Base-by-base conservation (phyloP, 2,113 vertebrate species). In the Pampusana beccarii region DNA sequence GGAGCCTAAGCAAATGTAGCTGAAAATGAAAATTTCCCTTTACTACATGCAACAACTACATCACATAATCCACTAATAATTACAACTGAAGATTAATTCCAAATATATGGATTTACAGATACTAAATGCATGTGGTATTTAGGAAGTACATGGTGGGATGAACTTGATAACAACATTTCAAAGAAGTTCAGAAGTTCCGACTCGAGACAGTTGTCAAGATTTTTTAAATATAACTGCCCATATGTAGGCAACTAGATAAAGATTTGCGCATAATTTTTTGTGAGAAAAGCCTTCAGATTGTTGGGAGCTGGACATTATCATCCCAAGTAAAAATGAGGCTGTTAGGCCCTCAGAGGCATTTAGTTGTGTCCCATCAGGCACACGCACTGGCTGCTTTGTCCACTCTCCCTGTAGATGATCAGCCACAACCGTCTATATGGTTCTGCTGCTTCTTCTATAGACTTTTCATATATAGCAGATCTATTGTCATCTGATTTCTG, bases 21-120 rank as follows among this genome's bases (percentile, higher is more conserved):
- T 97, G 95, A 97, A 98, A 97, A 97, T 95, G 61, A 97, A 96
- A 73, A 74, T 92, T 92, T 95, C 93, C 90, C 61, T 86, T 95
- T 90, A 67, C 92, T 89, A 80, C 80, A 72, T 50, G 79, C 80
- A 86, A 78, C 80, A 95, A 79, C 94, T 97, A 56, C 77, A 96
- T 95, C 94, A 95, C 89, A 80, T 97, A 97, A 96, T 96, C 92
- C 91, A 67, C 83, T 91, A 96, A 96, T 97, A 97, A 97, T 97
- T 97, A 94, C 92, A 95, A 83, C 69, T 57, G 57, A 40, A 94
- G 65, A 97, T 95, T 96, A 92, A 89, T 91, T 86, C 84, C 90
- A 95, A 94, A 82, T 88, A 78, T 85, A 73, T 89, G 65, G 77
- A 88, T 85, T 93, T 86, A 33, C 61, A 96, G 78, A 84, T 74